Evolutionary conservation across 1,140 invertebrate genomes (phyloP).

Genomic region (Bombus waltoni): DNA sequence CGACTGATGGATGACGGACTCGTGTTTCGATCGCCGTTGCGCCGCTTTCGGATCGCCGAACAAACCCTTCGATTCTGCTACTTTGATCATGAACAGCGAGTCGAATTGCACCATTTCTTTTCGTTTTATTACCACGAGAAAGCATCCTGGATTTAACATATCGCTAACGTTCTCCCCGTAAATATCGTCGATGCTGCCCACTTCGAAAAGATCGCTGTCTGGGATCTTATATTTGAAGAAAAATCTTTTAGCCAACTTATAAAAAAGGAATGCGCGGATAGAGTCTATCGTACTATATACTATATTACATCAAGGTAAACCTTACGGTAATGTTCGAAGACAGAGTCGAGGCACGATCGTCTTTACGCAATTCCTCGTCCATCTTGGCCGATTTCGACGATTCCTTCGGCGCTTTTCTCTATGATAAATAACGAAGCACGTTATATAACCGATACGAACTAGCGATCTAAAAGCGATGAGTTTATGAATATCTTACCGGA

Average conservation of each 20-base stretch:
- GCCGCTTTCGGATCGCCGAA: conserved; percentile 84
- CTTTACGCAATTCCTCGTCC: neutral
- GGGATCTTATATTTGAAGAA: conserved; percentile 83
- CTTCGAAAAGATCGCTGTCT: conserved; percentile 88
- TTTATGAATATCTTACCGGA: conserved; percentile 50
- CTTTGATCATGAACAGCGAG: conserved; percentile 91
- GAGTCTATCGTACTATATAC: neutral
- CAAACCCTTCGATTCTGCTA: conserved; percentile 89
- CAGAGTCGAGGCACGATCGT: neutral
- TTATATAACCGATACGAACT: neutral
- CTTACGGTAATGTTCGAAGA: conserved; percentile 39
- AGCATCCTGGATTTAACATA: conserved; percentile 86
- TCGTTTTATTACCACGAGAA: conserved; percentile 87
- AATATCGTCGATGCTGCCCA: conserved; percentile 72
- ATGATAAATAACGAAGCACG: neutral
- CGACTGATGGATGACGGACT: conserved; percentile 49
- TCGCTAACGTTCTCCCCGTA: conserved; percentile 64
- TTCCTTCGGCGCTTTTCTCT: neutral
- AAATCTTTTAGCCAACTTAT: neutral
- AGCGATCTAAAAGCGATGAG: neutral
- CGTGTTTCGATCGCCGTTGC: conserved; percentile 62
- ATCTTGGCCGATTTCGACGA: neutral
- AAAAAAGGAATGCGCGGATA: neutral
- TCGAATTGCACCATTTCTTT: conserved; percentile 89
- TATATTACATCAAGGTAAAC: neutral